Evolutionary conservation across 2,888 invertebrate species (phyloP).

Genomic region (Microdon myrmicae): DNA sequence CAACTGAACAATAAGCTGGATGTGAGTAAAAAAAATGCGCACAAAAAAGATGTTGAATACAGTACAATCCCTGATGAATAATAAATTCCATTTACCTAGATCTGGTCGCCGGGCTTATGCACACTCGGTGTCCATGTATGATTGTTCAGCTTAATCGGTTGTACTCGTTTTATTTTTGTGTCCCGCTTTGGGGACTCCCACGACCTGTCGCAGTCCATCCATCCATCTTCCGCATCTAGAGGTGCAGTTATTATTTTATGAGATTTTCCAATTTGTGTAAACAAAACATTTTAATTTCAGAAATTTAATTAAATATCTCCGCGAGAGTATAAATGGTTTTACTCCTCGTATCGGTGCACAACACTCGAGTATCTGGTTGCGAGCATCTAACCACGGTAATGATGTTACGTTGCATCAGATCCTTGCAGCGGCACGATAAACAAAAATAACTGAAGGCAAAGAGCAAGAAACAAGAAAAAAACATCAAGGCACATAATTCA

Average conservation of each 20-base stretch:
- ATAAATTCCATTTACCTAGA: slow-evolving; percentile 50
- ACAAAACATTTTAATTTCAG: slow-evolving; percentile 68
- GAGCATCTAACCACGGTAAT: slow-evolving; percentile 30
- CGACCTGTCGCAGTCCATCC: not conserved
- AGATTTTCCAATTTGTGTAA: slow-evolving; percentile 66
- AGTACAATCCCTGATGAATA: slow-evolving; percentile 46
- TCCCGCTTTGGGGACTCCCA: not conserved
- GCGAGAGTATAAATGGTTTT: slow-evolving; percentile 43
- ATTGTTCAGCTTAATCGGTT: slow-evolving; percentile 50
- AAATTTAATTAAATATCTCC: slow-evolving; percentile 67
- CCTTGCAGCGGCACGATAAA: too few relatives aligned
- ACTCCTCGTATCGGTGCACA: slow-evolving; percentile 43
- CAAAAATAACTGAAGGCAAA: too few relatives aligned
- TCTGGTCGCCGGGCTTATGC: slow-evolving; percentile 25
- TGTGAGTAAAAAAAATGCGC: slow-evolving; percentile 8
- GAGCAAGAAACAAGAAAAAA: not conserved
- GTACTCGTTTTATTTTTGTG: slow-evolving; percentile 20
- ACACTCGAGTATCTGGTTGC: slow-evolving; percentile 43
- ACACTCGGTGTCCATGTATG: slow-evolving; percentile 32
- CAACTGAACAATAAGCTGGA: slow-evolving; percentile 27
- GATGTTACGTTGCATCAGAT: not conserved
- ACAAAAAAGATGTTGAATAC: slow-evolving; percentile 7
- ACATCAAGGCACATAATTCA: too few relatives aligned
- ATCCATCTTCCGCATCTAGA: slow-evolving; percentile 15
- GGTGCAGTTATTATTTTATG: slow-evolving; percentile 54